A percentile compares a stretch with the other conserved stretches of the same genome.
Evolutionary conservation across 2,113 vertebrate genomes (phyloP).

Genomic region (Hyla sarda): DNA sequence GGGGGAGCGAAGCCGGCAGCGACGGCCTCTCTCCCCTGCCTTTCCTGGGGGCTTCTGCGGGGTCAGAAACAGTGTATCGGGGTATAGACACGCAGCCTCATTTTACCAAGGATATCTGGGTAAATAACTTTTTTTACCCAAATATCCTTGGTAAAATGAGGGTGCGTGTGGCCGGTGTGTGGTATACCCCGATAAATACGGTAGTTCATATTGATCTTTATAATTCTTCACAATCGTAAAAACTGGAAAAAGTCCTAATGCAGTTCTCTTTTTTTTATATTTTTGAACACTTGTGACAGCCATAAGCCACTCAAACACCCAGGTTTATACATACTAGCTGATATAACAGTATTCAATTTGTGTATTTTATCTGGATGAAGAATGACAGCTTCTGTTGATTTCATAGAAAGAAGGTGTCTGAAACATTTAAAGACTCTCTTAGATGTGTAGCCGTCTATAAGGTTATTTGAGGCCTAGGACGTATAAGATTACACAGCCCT

Average conservation of each 20-base stretch:
- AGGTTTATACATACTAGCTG: too few relatives aligned
- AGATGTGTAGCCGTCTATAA: conserved; percentile 6
- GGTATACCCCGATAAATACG: too few relatives aligned
- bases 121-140: too few relatives aligned
- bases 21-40: too few relatives aligned
- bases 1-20: too few relatives aligned
- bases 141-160: too few relatives aligned
- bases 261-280: not conserved
- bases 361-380: not conserved
- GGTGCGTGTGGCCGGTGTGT: too few relatives aligned
- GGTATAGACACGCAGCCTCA: too few relatives aligned
- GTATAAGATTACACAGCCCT: conserved; percentile 39
- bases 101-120: too few relatives aligned
- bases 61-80: too few relatives aligned
- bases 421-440: conserved; percentile 23
- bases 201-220: not conserved
- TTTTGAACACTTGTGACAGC: not conserved
- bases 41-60: too few relatives aligned
- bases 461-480: conserved; percentile 46
- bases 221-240: not conserved
- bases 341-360: not conserved
- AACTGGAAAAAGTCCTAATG: not conserved
- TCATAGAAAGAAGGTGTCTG: not conserved
- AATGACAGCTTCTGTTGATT: not conserved
- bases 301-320: too few relatives aligned